Base-by-base conservation (phyloP, 2,113 vertebrate genomes). In the Tapirus terrestris region DNA sequence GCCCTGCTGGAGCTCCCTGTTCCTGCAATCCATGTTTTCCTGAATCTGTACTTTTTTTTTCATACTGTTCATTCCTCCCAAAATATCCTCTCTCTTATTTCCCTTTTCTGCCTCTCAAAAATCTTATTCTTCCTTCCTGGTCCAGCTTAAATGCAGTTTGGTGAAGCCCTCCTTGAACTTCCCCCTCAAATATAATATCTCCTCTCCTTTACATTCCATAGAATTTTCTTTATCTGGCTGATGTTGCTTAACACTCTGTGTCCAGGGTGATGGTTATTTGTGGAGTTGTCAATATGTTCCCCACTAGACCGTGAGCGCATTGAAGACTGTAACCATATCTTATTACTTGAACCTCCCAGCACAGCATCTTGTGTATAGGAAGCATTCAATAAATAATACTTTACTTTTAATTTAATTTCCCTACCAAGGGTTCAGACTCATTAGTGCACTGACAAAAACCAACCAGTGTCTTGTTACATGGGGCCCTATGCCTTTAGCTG, bases 381-480 rank as follows among this genome's bases (percentile, higher is more conserved):
- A 63, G 14, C 53, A 45, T 11, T 88, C n/a, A 39, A 17, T 6
- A 90, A 92, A 83, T 33, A 33, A 31, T 16, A 65, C 25, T 73
- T 45, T 68, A 27, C 12, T 75, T 56, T 43, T 76, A 45, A 51
- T 60, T 83, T 58, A 88, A 84, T 56, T 89, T 96, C 31, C 8
- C 67, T 85, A 48, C 16, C 27, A 10, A 48, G 33, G 11, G 33
- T 13, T 29, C 31, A 43, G 61, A 61, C n/a, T 63, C 65, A 51
- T 65, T 58, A 76, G 39, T 27, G 17, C 18, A 18, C 39, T 23
- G 76, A 65, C 43, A 88, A n/a, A 89, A 88, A 21, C 17, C 36
- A 43, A 9, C 16, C 5, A n/a, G 23, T 17, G 3, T 39, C 29
- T 4, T 45, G 1, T 67, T 51, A 27, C 16, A 58, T 8, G 0